Percentiles rank a stretch among this genome's conserved stretches.
Conservation (phyloP, 2,113 vertebrate species). For the Crocuta crocuta region DNA sequence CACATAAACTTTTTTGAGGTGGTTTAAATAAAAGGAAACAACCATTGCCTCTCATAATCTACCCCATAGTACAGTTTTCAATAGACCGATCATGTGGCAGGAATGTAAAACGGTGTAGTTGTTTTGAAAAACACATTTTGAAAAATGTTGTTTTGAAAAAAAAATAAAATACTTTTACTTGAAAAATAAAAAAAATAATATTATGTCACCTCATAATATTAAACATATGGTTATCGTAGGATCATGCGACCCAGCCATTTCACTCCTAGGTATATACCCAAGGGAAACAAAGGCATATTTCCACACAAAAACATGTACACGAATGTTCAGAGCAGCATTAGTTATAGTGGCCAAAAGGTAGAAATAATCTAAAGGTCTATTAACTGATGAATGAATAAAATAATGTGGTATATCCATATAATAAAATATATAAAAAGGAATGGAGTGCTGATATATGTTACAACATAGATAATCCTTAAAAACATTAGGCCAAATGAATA, state of each 20-base stretch:
- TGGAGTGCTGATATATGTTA: not conserved
- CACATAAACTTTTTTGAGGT: not conserved
- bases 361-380: not conserved
- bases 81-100: not conserved
- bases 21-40: constrained; percentile 12
- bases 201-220: not conserved
- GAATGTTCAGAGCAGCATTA: not conserved
- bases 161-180: no score
- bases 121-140: not conserved
- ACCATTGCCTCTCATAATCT: not conserved
- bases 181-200: no score
- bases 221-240: not conserved
- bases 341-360: not conserved
- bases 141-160: no score
- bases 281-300: not conserved
- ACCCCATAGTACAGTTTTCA: not conserved
- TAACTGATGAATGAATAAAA: not conserved
- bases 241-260: not conserved
- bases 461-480: not conserved
- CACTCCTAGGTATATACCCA: not conserved
- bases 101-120: not conserved
- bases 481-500: constrained; percentile 5
- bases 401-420: not conserved
- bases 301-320: not conserved
- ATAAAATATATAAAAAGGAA: not conserved